A percentile compares a stretch with the other conserved stretches of the same genome.
Conservation (phyloP, 1,140 invertebrate genomes). For the Aplysia californica region DNA sequence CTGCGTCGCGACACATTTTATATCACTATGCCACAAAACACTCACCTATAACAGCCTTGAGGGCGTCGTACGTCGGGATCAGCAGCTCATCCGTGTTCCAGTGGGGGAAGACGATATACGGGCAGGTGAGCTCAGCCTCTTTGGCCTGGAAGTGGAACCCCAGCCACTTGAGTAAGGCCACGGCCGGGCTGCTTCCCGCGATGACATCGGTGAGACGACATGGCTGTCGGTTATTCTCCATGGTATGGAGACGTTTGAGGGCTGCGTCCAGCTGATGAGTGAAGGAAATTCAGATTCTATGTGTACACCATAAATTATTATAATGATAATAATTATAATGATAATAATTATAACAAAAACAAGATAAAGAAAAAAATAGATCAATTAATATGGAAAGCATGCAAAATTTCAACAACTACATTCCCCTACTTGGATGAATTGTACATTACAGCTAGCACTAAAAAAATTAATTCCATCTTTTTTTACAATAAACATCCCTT, state of each 20-base stretch:
- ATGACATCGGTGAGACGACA: slow-evolving; percentile 39
- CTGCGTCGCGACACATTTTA: no score
- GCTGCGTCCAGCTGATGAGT: slow-evolving; percentile 60
- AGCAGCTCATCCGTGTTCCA: slow-evolving; percentile 61
- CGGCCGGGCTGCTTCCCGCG: slow-evolving; percentile 32
- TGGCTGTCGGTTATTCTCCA: slow-evolving; percentile 53
- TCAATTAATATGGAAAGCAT: no score
- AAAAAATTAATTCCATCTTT: no score
- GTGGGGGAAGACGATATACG: slow-evolving; percentile 64
- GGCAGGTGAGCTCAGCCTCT: slow-evolving; percentile 41
- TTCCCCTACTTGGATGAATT: no score
- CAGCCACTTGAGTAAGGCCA: slow-evolving; percentile 56
- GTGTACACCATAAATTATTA: no score
- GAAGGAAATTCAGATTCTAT: no score
- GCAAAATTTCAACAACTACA: no score
- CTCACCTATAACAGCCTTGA: slow-evolving; percentile 53
- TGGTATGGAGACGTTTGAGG: slow-evolving; percentile 59
- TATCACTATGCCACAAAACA: no score
- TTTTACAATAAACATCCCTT: no score
- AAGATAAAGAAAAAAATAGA: background rate
- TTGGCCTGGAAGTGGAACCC: slow-evolving; percentile 65
- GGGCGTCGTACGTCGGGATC: slow-evolving; percentile 58
- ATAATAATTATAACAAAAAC: no score
- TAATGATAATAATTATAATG: slow-evolving; percentile 26
- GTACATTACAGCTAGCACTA: no score